Base-by-base conservation (phyloP, 1,140 invertebrate species). In the Drosophila ohnishii region DNA sequence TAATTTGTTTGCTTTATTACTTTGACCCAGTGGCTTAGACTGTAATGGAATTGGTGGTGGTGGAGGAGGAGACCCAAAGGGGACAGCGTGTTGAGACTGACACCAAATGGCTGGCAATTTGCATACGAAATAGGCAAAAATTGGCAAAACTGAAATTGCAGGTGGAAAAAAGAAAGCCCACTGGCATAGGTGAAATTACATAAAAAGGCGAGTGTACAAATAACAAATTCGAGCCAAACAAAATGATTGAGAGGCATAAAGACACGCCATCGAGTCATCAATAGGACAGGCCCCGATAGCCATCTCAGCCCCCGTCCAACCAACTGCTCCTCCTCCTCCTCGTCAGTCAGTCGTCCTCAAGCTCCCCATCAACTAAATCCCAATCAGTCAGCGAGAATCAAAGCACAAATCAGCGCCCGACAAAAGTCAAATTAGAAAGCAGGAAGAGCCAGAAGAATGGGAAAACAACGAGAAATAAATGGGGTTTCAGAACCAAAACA, bases 101-200 rank as follows among this genome's bases (percentile, higher is more conserved):
- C 65, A 76, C 66, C 62, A 62, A 70, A 81, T 86, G 65, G 63
- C 13, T 59, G 56, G 69, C 78, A 81, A 85, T 85, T 85, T 85
- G 78, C 81, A 85, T 85, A 77, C 47, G 22, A 80, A 83, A 82
- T 83, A 51, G 67, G 59, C 22, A 67, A 57, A 34, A 47, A 64
- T 72, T 76, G 73, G 60, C 75, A 75, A 69, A 84, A 66, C 80
- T 65, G 47, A 64, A 79, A 78, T 69, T 56, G 66, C 47, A 53
- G 50, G 34, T 55, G 50, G 30, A 51, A 50, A 25, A 25, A 28
- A 9, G 14, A 44, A 10, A 45, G 30, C 37, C 34, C 34, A 51
- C 62, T 44, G 37, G 3, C 61, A 45, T 53, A 62, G 57, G 50
- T 55, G 47, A 64, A 72, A 71, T 72, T 71, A 25, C 69, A 72